phyloP scores from a whole-genome alignment of 2,797 vertebrate genomes.

The Danio jaintianensis region DNA sequence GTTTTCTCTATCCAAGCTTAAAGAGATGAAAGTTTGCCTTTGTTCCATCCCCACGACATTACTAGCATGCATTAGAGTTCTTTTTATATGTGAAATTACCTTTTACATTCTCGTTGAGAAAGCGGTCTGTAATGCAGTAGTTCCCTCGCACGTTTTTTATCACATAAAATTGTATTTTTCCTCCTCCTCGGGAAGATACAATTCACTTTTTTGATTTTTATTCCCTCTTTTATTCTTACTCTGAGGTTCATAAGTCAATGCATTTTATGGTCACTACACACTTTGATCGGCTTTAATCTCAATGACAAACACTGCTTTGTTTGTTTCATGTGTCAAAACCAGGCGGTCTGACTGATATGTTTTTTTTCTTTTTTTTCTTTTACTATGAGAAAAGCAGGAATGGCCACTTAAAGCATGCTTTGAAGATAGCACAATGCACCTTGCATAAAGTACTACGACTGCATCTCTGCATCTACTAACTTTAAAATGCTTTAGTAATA shows the following conservation, averaged over 20 bases:
- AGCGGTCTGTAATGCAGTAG: constrained; percentile 82
- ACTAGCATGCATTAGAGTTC: constrained; percentile 87
- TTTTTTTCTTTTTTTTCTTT: constrained; percentile 68
- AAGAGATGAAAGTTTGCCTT: constrained; percentile 90
- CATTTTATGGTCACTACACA: constrained; percentile 80
- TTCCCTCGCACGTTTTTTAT: constrained; percentile 81
- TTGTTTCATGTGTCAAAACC: constrained; percentile 67
- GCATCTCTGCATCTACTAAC: constrained; percentile 58
- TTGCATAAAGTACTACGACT: constrained; percentile 65
- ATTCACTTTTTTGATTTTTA: constrained; percentile 79
- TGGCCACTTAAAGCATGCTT: constrained; percentile 73
- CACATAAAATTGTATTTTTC: constrained; percentile 65
- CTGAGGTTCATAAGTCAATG: constrained; percentile 75
- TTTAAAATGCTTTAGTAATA: constrained; percentile 5
- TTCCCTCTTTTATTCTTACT: constrained; percentile 69
- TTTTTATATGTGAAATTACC: constrained; percentile 91
- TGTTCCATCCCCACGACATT: constrained; percentile 88
- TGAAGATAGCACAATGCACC: constrained; percentile 76
- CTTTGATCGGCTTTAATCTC: constrained; percentile 79
- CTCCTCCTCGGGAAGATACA: constrained; percentile 72
- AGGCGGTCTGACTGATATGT: constrained; percentile 70
- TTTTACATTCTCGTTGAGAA: constrained; percentile 88
- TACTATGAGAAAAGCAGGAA: constrained; percentile 70
- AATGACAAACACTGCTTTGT: constrained; percentile 75
- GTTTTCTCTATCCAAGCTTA: constrained; percentile 87